Base-by-base conservation (phyloP, 2,888 invertebrate species). In the Pandemis cinnamomeana region DNA sequence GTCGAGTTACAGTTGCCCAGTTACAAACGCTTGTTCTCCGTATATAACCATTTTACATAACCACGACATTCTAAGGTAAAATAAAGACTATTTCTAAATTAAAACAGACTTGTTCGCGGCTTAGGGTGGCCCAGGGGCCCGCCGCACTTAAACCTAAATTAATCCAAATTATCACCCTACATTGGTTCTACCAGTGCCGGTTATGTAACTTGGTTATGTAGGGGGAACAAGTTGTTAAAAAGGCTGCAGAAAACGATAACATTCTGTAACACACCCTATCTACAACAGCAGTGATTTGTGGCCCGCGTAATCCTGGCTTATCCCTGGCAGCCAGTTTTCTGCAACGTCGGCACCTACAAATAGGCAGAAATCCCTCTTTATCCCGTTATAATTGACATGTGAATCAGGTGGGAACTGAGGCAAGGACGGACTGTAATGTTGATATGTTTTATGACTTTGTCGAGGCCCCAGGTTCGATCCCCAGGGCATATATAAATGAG, bases 381-480 rank as follows among this genome's bases (percentile, higher is more conserved):
- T 71, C 71, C 61, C 42, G 60, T 71, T 71, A 67, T 71, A 71
- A 71, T 71, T 71, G 67, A 71, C 71, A 51, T 61, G 27, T 7
- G 71, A 48, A 64, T 60, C 58, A 60, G 60, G 48, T 27, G 60
- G 10, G 48, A 41, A 60, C 41, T 11, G 58, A 46, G 44, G 41
- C 20, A 7, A 71, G 63, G 42, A 11, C n/a, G 15, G 71, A 48
- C 20, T 48, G 55, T 44, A 71, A 66, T 71, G n/a, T 46, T 46
- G 10, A 11, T 46, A 11, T 8, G 7, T 44, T 8, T 11, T 46
- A 11, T 11, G 46, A 46, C 46, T 46, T 10, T 10, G 4, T 4
- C 46, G 8, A 8, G 44, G 0, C 27, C 4, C 27, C 27, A 36
- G 27, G 1, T 4, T 36, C 27, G 27, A 36, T 36, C 27, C 27